Percentiles rank a stretch among this genome's conserved stretches.
These are phyloP conservation scores for Reticulitermes speratus DNA, from an alignment of 1,140 invertebrate species.

Conservation along the genomic window DNA sequence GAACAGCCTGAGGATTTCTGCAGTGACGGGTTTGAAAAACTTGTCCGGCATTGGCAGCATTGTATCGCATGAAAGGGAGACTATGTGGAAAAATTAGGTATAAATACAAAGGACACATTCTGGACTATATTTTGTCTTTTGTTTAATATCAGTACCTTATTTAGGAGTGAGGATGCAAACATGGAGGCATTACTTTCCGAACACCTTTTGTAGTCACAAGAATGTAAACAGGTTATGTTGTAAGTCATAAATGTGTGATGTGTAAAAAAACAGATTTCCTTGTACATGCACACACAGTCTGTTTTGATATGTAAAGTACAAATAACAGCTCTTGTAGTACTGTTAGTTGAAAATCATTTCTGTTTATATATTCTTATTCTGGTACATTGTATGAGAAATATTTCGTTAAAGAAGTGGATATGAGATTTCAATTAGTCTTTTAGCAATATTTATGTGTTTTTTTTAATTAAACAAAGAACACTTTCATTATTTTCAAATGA, in stretches of 20 bases:
- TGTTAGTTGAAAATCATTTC: background rate
- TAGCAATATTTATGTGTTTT: background rate
- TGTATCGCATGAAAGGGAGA: no score
- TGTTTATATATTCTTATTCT: constrained; percentile 1
- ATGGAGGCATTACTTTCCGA: no score
- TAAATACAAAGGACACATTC: no score
- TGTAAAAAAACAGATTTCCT: background rate
- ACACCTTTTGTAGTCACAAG: background rate
- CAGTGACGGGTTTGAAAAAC: no score
- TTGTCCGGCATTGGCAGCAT: no score
- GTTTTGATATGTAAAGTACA: background rate
- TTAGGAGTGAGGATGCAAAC: no score
- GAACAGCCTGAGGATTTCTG: no score
- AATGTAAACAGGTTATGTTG: background rate
- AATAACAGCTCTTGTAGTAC: constrained; percentile 1
- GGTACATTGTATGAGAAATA: background rate
- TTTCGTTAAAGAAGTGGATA: background rate
- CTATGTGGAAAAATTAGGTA: no score
- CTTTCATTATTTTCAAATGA: background rate
- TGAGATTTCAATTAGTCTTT: background rate
- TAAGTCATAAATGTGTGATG: background rate
- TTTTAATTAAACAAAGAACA: background rate
- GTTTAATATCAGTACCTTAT: no score
- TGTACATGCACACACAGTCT: background rate
- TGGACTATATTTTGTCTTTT: no score